Evolutionary conservation across 2,888 invertebrate genomes (phyloP).

Genomic region (Antheraea yamamai): DNA sequence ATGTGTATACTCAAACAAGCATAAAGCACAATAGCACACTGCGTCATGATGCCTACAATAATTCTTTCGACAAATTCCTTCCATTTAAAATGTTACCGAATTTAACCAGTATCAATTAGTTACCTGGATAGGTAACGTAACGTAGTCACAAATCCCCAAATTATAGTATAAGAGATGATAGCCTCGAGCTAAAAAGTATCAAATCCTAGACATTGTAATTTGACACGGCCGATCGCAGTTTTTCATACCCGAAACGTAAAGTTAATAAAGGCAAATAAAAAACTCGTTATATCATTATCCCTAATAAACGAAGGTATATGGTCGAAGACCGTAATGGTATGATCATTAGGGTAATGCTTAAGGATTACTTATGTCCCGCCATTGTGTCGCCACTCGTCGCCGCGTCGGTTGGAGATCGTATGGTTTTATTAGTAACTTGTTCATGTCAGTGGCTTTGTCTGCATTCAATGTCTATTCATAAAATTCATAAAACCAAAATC

Average conservation of each 20-base stretch:
- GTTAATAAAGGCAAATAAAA: conserved; percentile 52
- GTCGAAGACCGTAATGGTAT: conserved; percentile 55
- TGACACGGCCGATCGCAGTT: conserved; percentile 44
- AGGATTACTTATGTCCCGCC: conserved; percentile 44
- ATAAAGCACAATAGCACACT: too few relatives aligned
- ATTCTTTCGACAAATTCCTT: neutral
- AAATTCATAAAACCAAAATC: neutral
- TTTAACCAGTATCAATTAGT: conserved; percentile 1
- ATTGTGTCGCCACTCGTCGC: conserved; percentile 44
- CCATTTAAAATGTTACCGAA: neutral
- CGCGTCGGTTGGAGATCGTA: neutral
- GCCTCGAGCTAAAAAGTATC: conserved; percentile 14
- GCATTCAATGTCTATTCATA: neutral
- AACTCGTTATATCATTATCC: conserved; percentile 73
- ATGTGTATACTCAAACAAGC: too few relatives aligned
- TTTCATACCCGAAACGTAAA: conserved; percentile 50
- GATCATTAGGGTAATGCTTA: conserved; percentile 61
- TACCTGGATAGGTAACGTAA: neutral
- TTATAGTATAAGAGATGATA: conserved; percentile 4
- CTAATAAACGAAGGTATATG: conserved; percentile 70
- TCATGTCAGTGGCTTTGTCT: neutral
- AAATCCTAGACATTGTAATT: conserved; percentile 58
- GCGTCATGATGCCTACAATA: too few relatives aligned
- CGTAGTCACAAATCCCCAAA: conserved; percentile 13
- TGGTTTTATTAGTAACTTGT: neutral